Base-by-base conservation (phyloP, 92 coral and sea anemone species). In the Palythoa heliodiscus region DNA sequence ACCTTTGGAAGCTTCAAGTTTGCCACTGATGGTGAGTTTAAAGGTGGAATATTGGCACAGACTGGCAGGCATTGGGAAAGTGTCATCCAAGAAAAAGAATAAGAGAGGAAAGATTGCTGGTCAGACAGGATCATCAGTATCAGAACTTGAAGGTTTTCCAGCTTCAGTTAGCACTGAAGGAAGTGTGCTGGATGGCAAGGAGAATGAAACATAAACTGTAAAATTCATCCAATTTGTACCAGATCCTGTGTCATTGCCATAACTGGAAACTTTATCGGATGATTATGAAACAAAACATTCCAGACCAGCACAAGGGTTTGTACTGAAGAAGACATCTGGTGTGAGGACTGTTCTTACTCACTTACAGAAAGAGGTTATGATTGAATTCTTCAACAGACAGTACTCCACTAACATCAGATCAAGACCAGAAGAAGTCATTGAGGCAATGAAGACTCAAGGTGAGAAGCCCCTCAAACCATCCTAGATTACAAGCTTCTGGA, bases 361-460 rank as follows among this genome's bases (percentile, higher is more conserved):
- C 47, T 13, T 5, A 12, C 91, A 88, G 53, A 88, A 77, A 77
- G 91, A 88, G 25, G 69, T 88, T 3, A 77, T 76, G 87, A 39
- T 88, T 16, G 91, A 88, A 40, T 83, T 82, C 72, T 88, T 83
- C 76, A 83, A 88, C 77, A 58, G 88, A 20, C 91, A 88, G 54
- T 69, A 86, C 16, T 24, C 76, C 6, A 75, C 83, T 19, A 87
- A 87, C 14, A 67, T 88, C 22, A 3, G 91, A 48, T 82, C 88
- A 19, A 37, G 70, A 7, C 82, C 91, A 9, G 43, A 66, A 47
- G 86, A 75, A 1, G 91, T 83, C 0, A 83, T 75, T 17, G 77
- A 83, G 37, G 88, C 82, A 7, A 83, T 88, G 88, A 7, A 50
- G 22, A 17, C 52, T 3, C 29, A 63, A 17, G 91, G 91, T 2